Percentiles rank a stretch among this genome's conserved stretches.
These are phyloP conservation scores for Oreocharis arfaki DNA, from an alignment of 2,113 vertebrate genomes.

Conservation along the genomic window DNA sequence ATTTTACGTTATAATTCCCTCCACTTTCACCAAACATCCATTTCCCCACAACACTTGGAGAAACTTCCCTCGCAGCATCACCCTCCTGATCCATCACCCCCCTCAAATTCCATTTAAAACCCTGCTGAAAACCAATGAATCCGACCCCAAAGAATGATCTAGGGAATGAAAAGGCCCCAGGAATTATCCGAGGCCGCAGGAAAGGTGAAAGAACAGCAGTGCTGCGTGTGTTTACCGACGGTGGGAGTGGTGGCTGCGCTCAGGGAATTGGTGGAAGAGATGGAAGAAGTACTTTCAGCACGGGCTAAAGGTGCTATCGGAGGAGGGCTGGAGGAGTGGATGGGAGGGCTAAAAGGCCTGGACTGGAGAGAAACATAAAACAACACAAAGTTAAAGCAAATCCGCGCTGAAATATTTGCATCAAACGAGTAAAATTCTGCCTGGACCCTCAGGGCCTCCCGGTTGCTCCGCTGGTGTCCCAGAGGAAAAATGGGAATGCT, in stretches of 20 bases:
- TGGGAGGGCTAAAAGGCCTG: constrained; percentile 91
- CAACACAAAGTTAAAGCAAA: constrained; percentile 40
- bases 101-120: background rate
- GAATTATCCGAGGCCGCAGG: fast-evolving
- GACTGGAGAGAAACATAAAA: constrained; percentile 77
- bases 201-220: constrained; percentile 29
- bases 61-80: background rate
- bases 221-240: constrained; percentile 77
- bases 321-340: constrained; percentile 92
- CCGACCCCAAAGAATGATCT: background rate
- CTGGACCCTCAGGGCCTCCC: background rate
- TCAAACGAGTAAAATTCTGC: background rate
- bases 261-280: constrained; percentile 92
- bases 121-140: fast-evolving
- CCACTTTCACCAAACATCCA: background rate
- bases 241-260: constrained; percentile 96
- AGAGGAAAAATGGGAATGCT: fast-evolving
- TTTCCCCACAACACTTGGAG: background rate
- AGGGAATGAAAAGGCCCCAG: background rate
- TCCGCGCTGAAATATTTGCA: fast-evolving
- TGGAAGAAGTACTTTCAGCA: constrained; percentile 96
- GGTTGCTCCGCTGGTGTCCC: too few species aligned
- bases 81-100: fast-evolving
- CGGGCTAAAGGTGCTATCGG: constrained; percentile 93
- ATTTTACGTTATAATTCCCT: background rate